Percentiles rank a stretch among this genome's conserved stretches.
These are phyloP conservation scores for Rhinichthys osculus DNA, from an alignment of 2,797 vertebrate species.

Conservation along the genomic window DNA sequence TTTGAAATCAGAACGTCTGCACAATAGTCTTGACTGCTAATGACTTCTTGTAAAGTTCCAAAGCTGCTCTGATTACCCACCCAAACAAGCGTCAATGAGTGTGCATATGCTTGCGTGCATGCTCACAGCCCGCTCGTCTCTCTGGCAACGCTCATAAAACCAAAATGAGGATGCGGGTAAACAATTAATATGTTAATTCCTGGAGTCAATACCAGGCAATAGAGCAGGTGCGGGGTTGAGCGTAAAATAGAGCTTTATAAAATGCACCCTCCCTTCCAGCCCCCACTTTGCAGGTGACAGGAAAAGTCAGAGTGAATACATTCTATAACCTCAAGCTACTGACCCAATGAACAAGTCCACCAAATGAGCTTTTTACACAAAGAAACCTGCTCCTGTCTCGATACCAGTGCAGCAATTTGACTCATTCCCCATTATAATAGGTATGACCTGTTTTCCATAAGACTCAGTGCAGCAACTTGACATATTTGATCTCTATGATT, in stretches of 20 bases:
- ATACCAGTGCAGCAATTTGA: constrained; percentile 49
- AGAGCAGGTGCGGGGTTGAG: constrained; percentile 60
- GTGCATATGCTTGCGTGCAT: constrained; percentile 47
- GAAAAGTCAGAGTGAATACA: constrained; percentile 52
- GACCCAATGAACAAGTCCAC: constrained; percentile 57
- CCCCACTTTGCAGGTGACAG: constrained; percentile 30
- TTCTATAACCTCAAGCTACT: constrained; percentile 58
- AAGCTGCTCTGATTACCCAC: constrained; percentile 80
- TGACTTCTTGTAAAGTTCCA: constrained; percentile 86
- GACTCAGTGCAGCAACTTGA: constrained; percentile 58
- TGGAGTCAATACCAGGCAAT: constrained; percentile 61
- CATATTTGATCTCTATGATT: constrained; percentile 57
- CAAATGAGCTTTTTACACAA: constrained; percentile 60
- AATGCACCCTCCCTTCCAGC: constrained; percentile 33
- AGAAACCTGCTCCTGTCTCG: constrained; percentile 48
- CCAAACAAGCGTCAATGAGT: constrained; percentile 63
- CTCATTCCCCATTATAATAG: constrained; percentile 58
- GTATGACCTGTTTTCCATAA: constrained; percentile 58
- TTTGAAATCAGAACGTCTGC: constrained; percentile 83
- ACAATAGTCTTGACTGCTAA: constrained; percentile 87
- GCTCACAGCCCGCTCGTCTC: constrained; percentile 56
- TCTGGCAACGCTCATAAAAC: constrained; percentile 70
- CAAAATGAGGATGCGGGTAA: constrained; percentile 71
- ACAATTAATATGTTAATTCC: constrained; percentile 79
- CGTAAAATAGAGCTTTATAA: constrained; percentile 40